Evolutionary conservation across 1,140 invertebrate genomes (phyloP).

Genomic region (Hermatobates lingyangjiaoensis): DNA sequence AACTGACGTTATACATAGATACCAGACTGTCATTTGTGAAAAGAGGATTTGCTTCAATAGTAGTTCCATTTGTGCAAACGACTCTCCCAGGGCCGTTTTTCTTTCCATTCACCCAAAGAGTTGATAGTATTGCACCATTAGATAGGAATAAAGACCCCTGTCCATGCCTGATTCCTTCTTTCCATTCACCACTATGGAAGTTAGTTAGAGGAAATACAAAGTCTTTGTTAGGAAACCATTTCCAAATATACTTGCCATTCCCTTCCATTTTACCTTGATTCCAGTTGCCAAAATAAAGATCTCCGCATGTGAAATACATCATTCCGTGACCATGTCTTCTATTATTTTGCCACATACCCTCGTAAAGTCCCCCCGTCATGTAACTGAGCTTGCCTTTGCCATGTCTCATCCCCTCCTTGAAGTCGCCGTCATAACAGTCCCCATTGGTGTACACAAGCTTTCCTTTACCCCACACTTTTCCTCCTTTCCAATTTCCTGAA

Average conservation of each 20-base stretch:
- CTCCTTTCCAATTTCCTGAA: too few relatives aligned
- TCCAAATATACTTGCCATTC: constrained; percentile 25
- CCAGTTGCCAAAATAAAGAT: constrained; percentile 33
- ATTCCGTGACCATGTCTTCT: too few relatives aligned
- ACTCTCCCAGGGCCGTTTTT: constrained; percentile 13
- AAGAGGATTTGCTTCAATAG: constrained; percentile 2
- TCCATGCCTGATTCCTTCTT: constrained; percentile 27
- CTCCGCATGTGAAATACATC: too few relatives aligned
- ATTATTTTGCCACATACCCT: too few relatives aligned
- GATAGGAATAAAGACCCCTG: constrained; percentile 4
- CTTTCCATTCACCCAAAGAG: constrained; percentile 5
- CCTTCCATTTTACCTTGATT: constrained; percentile 33
- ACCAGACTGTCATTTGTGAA: background rate
- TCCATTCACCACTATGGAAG: constrained; percentile 32
- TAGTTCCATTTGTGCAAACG: constrained; percentile 9
- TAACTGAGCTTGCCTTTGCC: too few relatives aligned
- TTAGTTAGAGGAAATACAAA: constrained; percentile 28
- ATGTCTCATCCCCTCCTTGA: too few relatives aligned
- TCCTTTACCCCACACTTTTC: too few relatives aligned
- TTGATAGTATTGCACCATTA: constrained; percentile 5
- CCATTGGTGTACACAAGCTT: too few relatives aligned
- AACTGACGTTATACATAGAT: too few relatives aligned
- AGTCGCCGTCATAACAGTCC: too few relatives aligned
- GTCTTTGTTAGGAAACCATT: constrained; percentile 27
- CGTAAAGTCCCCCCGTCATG: too few relatives aligned